Evolutionary conservation across 1,140 invertebrate genomes (phyloP).

Genomic region (Drosophila pectinifera): DNA sequence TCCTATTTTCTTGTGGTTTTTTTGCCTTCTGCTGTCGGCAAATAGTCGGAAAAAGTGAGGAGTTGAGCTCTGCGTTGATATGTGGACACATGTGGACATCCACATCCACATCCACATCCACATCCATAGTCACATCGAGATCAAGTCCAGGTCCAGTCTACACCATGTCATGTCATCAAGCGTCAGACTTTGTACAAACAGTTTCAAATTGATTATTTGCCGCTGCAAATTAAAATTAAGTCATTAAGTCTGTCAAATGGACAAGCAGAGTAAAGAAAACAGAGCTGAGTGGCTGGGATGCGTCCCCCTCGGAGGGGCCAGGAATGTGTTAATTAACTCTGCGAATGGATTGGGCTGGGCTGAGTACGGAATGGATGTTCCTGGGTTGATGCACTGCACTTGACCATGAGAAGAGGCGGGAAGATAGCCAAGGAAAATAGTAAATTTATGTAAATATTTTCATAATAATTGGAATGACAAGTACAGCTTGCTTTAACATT

Average conservation of each 20-base stretch:
- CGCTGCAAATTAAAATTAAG: conserved; percentile 79
- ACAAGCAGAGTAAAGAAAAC: conserved; percentile 44
- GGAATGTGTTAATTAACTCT: conserved; percentile 60
- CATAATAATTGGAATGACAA: neutral
- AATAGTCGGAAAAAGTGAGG: conserved; percentile 51
- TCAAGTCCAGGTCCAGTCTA: conserved; percentile 31
- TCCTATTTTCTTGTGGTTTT: conserved; percentile 9
- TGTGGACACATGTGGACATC: conserved; percentile 64
- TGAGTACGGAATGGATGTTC: neutral
- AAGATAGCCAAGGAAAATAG: neutral
- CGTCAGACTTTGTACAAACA: conserved; percentile 79
- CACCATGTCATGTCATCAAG: conserved; percentile 72
- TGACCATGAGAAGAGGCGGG: neutral
- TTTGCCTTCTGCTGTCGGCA: conserved; percentile 44
- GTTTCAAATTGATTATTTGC: conserved; percentile 83
- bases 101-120: conserved; percentile 9
- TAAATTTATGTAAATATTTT: neutral
- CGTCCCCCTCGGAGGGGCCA: neutral
- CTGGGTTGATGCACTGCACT: conserved; percentile 5
- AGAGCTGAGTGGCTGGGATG: conserved; percentile 13
- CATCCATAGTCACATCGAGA: neutral
- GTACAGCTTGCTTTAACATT: conserved; percentile 6
- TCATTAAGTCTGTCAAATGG: conserved; percentile 65
- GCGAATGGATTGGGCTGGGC: conserved; percentile 15
- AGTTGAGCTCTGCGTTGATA: conserved; percentile 48